Evolutionary conservation across 2,888 invertebrate species (phyloP).

Genomic region (Agriopis marginaria): DNA sequence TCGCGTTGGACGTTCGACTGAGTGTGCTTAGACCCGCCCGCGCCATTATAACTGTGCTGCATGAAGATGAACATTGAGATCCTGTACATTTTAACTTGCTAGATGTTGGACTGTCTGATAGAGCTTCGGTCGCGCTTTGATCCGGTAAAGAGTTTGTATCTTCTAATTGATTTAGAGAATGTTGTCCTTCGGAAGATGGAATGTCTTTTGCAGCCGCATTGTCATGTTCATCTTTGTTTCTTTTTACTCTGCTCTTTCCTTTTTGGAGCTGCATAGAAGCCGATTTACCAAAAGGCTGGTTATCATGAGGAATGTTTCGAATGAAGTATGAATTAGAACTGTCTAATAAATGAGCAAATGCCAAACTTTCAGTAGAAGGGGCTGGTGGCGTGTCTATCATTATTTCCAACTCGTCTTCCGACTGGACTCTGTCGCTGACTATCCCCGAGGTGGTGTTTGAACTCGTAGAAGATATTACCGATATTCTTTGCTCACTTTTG

Average conservation of each 20-base stretch:
- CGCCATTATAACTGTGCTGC: conserved; percentile 94
- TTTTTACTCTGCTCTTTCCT: conserved; percentile 66
- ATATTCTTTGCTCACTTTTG: conserved; percentile 93
- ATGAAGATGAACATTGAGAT: conserved; percentile 94
- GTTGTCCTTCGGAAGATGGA: conserved; percentile 57
- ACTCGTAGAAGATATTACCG: conserved; percentile 96
- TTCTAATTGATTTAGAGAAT: conserved; percentile 62
- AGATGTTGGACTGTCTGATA: conserved; percentile 85
- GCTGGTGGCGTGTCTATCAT: conserved; percentile 94
- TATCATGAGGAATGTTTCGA: conserved; percentile 67
- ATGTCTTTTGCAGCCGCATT: conserved; percentile 58
- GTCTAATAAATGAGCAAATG: conserved; percentile 91
- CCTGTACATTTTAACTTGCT: conserved; percentile 89
- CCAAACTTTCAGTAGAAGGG: conserved; percentile 94
- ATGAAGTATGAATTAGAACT: conserved; percentile 83
- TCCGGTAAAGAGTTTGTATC: conserved; percentile 74
- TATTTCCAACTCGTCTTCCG: conserved; percentile 96
- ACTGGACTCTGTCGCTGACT: conserved; percentile 97
- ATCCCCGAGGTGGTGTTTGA: conserved; percentile 99
- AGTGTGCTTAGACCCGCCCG: conserved; percentile 81
- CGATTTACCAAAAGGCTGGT: conserved; percentile 68
- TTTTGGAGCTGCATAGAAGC: conserved; percentile 74
- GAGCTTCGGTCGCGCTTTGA: conserved; percentile 77
- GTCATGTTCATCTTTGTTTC: conserved; percentile 68
- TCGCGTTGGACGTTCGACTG: conserved; percentile 91